These are phyloP conservation scores for Pseudomyrmex dendroicus DNA, from an alignment of 1,140 invertebrate genomes.

Conservation along the genomic window DNA sequence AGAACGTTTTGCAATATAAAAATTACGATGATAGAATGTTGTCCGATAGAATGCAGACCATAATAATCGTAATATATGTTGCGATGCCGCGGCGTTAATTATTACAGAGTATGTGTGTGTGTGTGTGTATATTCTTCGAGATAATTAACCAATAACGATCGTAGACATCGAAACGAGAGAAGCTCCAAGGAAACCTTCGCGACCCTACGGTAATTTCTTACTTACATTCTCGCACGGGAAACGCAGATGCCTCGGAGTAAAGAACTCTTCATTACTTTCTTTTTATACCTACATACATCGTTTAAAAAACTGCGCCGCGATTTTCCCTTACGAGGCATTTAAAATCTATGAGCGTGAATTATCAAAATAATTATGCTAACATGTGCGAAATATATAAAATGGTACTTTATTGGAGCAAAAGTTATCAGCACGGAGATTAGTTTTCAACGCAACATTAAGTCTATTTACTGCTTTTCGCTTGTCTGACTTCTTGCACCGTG, in stretches of 20 bases:
- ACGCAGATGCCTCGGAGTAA: conserved; percentile 11
- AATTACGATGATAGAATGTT: not conserved
- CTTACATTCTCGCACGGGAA: conserved; percentile 45
- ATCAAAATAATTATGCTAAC: not conserved
- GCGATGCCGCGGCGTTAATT: conserved; percentile 29
- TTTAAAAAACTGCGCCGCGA: not conserved
- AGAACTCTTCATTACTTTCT: conserved; percentile 42
- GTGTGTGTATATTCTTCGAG: not conserved
- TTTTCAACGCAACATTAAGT: not conserved
- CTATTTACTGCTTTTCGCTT: not conserved
- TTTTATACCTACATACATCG: conserved; percentile 54
- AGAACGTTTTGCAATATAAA: conserved; percentile 2
- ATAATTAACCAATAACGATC: conserved; percentile 61
- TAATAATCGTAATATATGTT: conserved; percentile 9
- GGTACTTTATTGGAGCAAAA: too few species aligned
- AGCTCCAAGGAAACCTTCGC: not conserved
- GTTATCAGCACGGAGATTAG: not conserved
- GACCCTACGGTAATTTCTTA: conserved; percentile 25
- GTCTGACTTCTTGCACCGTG: not conserved
- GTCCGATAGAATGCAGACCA: not conserved
- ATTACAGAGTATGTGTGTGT: conserved; percentile 7
- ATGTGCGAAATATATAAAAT: too few species aligned
- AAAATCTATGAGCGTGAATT: not conserved
- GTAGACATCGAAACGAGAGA: not conserved
- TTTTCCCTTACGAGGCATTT: not conserved